Evolutionary conservation across 2,797 vertebrate genomes (phyloP).

Genomic region (Anniella stebbinsi): DNA sequence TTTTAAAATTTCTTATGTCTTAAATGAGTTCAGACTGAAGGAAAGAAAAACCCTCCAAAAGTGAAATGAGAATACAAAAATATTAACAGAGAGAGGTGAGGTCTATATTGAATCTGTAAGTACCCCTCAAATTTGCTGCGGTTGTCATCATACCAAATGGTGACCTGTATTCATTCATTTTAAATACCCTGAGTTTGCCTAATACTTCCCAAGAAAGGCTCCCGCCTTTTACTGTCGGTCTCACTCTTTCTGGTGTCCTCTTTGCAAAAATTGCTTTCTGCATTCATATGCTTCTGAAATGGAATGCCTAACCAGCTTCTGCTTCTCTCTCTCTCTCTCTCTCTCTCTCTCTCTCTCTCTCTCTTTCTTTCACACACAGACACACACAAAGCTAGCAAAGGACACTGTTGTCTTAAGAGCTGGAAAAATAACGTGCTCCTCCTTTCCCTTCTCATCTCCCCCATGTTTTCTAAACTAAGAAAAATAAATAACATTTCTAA

Average conservation of each 20-base stretch:
- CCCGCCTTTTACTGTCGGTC: slow-evolving; percentile 12
- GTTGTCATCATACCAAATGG: not conserved
- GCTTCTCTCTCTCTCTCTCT: slow-evolving; percentile 47
- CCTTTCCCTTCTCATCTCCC: slow-evolving; percentile 48
- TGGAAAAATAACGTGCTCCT: slow-evolving; percentile 61
- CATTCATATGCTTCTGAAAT: slow-evolving; percentile 54
- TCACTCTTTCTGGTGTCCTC: not conserved
- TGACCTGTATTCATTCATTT: not conserved
- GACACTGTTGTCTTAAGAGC: slow-evolving; percentile 57
- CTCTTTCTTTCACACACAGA: too few species aligned
- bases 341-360: too few species aligned
- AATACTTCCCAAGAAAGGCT: not conserved
- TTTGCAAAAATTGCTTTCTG: slow-evolving; percentile 46
- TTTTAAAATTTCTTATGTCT: not conserved
- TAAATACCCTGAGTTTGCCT: not conserved
- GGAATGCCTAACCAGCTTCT: slow-evolving; percentile 47
- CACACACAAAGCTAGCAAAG: slow-evolving; percentile 7
- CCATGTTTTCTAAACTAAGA: slow-evolving; percentile 64
- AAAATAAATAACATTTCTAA: slow-evolving; percentile 76
- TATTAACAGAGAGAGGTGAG: not conserved
- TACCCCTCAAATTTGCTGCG: fast-evolving
- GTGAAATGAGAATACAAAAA: slow-evolving; percentile 66
- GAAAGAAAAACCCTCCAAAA: not conserved
- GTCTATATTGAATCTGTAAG: not conserved
- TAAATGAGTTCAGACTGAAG: not conserved